Evolutionary conservation across 1,140 invertebrate species (phyloP), one percentile per base, ranked within the genome.

Genomic region (Gonatopus flavifemur): DNA sequence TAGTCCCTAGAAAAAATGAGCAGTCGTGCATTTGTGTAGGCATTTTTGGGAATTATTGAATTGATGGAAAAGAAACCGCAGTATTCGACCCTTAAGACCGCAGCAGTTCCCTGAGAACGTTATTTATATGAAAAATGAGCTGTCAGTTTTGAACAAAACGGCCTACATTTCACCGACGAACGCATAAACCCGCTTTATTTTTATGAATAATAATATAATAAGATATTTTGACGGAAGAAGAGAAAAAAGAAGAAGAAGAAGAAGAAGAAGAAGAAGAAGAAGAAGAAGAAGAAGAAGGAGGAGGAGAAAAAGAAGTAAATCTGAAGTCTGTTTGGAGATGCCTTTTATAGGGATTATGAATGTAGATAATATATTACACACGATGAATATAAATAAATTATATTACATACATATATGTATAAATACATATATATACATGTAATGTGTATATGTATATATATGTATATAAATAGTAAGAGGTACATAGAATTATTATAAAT

Each of bases 151-250:
- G 22, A 52, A 46, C 63, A 67, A 58, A 67, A 58, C 56, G 51
- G 54, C 40, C 36, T 47, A 38, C 45, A 57, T 59, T 56, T 62
- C 57, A 52, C 49, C 47, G 56, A 45, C 60, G 64, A n/a, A 65
- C 69, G 70, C 69, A 58, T 53, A 62, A 71, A 64, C 66, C 70
- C 70, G 65, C 68, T 75, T 72, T 78, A 78, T 78, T 78, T 78
- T 78, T 78, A 76, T 77, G 75, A 76, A 76, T 77, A 76, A n/a
- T n/a, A n/a, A n/a, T n/a, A n/a, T n/a, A 77, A 77, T 75, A 77
- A 75, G 67, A 77, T 77, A 77, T 76, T 77, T 77, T 75, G 75
- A 77, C n/a, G n/a, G n/a, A n/a, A n/a, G n/a, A n/a, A n/a, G n/a
- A n/a, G n/a, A n/a, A n/a, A n/a, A n/a, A n/a, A n/a, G n/a, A n/a